A percentile compares a stretch with the other conserved stretches of the same genome.
Conservation (phyloP, 1,140 invertebrate species). For the Cyphomyrmex costatus region DNA sequence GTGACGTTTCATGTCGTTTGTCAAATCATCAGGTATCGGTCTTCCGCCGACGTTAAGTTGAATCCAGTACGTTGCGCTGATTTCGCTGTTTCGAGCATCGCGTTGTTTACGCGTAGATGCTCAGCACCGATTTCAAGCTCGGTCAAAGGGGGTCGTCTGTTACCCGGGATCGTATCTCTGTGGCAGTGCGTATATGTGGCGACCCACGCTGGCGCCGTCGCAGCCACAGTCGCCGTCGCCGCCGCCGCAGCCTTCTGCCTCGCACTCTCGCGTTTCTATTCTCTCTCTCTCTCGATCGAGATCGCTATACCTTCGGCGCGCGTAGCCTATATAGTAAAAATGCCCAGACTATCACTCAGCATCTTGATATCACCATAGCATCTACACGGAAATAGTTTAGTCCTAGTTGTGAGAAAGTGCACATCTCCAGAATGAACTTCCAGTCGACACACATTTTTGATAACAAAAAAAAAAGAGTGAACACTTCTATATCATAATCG, state of each 20-base stretch:
- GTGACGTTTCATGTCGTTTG: not conserved
- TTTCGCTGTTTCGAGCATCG: conserved; percentile 23
- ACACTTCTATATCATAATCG: not conserved
- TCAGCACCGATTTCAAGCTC: conserved; percentile 66
- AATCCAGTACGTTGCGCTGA: conserved; percentile 19
- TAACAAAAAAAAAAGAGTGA: not conserved
- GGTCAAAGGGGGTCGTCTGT: conserved; percentile 82
- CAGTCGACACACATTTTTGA: not conserved
- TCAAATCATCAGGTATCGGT: conserved; percentile 13
- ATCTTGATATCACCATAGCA: conserved; percentile 12
- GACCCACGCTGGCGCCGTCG: conserved; percentile 85
- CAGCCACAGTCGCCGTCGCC: conserved; percentile 26
- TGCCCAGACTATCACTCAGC: not conserved
- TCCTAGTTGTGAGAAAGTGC: not conserved
- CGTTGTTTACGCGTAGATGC: conserved; percentile 57
- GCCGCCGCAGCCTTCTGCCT: conserved; percentile 32
- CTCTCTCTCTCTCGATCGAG: conserved; percentile 58
- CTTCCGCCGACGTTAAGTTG: conserved; percentile 1
- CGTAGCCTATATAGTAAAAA: conserved; percentile 38
- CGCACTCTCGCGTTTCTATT: conserved; percentile 25
- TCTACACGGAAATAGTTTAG: not conserved
- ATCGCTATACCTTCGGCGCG: not conserved
- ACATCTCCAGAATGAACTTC: not conserved
- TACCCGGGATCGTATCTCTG: conserved; percentile 68
- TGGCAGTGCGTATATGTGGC: conserved; percentile 70